Conservation (phyloP, 2,113 vertebrate species). For the Micronycteris hirsuta region DNA sequence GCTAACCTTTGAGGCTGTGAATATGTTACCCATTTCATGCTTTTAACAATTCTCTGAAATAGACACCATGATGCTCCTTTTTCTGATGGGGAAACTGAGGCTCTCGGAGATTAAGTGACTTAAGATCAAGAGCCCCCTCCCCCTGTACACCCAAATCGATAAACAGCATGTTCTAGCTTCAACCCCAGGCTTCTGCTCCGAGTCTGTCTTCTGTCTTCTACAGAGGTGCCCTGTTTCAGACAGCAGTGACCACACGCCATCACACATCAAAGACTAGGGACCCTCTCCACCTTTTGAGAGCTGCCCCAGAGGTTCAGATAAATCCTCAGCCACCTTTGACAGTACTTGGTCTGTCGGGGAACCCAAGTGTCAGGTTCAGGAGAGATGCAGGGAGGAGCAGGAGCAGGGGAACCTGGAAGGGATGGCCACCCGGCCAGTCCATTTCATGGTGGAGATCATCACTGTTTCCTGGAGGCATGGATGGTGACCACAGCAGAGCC, state of each 20-base stretch:
- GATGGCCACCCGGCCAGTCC: rapidly evolving
- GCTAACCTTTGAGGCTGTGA: neutral
- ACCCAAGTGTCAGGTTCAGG: neutral
- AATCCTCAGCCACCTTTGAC: neutral
- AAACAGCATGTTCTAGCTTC: neutral
- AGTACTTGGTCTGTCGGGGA: neutral
- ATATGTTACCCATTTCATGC: neutral
- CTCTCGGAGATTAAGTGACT: neutral
- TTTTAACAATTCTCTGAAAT: neutral
- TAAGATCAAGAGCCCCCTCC: neutral
- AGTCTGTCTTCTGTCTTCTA: neutral
- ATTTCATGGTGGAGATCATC: neutral
- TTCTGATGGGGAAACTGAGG: neutral
- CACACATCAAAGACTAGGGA: neutral
- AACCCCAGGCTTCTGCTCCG: neutral
- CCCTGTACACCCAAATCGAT: neutral
- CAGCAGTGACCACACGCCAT: rapidly evolving
- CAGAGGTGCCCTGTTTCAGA: neutral
- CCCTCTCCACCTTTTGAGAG: neutral
- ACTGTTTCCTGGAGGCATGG: too few species aligned
- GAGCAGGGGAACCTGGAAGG: too few species aligned
- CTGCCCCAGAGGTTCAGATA: neutral
- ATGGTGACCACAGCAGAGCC: neutral
- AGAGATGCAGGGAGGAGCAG: rapidly evolving
- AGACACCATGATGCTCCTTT: neutral